These are phyloP conservation scores for Mamestra configurata DNA, from an alignment of 1,140 invertebrate species.

Conservation along the genomic window DNA sequence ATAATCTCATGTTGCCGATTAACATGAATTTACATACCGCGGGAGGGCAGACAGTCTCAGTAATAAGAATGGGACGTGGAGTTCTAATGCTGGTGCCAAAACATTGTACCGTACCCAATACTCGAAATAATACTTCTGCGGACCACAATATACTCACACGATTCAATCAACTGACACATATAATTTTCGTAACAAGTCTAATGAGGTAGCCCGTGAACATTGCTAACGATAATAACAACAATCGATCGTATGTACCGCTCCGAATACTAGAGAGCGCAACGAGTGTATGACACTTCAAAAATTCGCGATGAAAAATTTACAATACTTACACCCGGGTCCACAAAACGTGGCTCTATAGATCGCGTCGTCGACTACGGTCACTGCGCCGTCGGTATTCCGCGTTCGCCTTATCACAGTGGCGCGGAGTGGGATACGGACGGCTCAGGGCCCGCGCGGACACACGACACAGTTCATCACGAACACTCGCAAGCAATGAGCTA, in stretches of 20 bases:
- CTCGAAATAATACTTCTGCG: slow-evolving; percentile 50
- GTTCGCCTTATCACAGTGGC: slow-evolving; percentile 22
- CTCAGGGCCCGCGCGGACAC: not conserved
- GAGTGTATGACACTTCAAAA: slow-evolving; percentile 27
- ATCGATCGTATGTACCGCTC: slow-evolving; percentile 47
- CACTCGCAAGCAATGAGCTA: slow-evolving; percentile 17
- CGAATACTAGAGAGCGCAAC: slow-evolving; percentile 39
- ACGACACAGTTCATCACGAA: slow-evolving; percentile 16
- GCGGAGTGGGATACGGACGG: not conserved
- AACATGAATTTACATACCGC: slow-evolving; percentile 45
- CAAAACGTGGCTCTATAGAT: not conserved
- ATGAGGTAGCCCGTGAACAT: slow-evolving; percentile 57
- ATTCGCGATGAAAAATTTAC: slow-evolving; percentile 41
- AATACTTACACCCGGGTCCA: slow-evolving; percentile 39
- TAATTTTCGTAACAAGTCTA: slow-evolving; percentile 54
- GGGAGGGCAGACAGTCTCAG: slow-evolving; percentile 55
- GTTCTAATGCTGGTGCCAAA: slow-evolving; percentile 58
- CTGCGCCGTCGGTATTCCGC: not conserved
- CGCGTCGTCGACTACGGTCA: not conserved
- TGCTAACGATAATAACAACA: slow-evolving; percentile 47
- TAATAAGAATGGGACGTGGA: slow-evolving; percentile 50
- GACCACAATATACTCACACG: slow-evolving; percentile 47
- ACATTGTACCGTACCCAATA: slow-evolving; percentile 36
- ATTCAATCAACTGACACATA: slow-evolving; percentile 44
- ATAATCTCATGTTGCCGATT: slow-evolving; percentile 44